Conservation (phyloP, 1,140 invertebrate genomes). For the Vollenhovia emeryi region DNA sequence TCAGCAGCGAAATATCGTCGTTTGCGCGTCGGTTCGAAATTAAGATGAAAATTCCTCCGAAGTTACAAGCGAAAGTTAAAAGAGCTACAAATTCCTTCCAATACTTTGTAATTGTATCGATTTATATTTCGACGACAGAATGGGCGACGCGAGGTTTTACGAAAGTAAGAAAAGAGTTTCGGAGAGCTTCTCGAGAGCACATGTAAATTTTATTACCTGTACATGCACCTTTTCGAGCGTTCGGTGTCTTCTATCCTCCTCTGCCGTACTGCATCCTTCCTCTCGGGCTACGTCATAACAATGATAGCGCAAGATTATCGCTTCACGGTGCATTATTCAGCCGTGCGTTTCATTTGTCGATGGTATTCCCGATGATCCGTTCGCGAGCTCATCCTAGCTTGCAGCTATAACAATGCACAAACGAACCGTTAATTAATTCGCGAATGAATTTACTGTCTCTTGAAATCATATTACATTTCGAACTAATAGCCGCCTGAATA, state of each 20-base stretch:
- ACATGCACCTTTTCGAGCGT: slow-evolving; percentile 62
- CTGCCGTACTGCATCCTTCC: slow-evolving; percentile 74
- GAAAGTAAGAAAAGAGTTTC: neutral
- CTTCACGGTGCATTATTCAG: slow-evolving; percentile 38
- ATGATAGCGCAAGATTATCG: slow-evolving; percentile 30
- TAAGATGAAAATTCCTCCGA: neutral
- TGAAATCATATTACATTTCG: neutral
- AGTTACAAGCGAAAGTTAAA: neutral
- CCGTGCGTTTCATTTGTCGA: slow-evolving; percentile 8
- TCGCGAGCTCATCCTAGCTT: slow-evolving; percentile 24
- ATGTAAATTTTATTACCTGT: slow-evolving; percentile 3
- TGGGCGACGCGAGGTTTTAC: neutral
- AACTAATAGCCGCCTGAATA: neutral
- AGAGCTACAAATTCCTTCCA: neutral
- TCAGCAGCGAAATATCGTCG: neutral
- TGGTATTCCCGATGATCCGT: neutral
- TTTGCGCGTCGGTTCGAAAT: neutral
- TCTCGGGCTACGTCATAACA: slow-evolving; percentile 58
- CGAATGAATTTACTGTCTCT: neutral
- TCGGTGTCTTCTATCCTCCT: slow-evolving; percentile 68
- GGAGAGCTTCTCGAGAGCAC: neutral
- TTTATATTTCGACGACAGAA: neutral
- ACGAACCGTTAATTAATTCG: slow-evolving; percentile 5
- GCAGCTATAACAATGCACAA: slow-evolving; percentile 5
- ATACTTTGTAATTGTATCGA: neutral